Conservation (phyloP, 2,797 vertebrate species). For the Vireo griseus region DNA sequence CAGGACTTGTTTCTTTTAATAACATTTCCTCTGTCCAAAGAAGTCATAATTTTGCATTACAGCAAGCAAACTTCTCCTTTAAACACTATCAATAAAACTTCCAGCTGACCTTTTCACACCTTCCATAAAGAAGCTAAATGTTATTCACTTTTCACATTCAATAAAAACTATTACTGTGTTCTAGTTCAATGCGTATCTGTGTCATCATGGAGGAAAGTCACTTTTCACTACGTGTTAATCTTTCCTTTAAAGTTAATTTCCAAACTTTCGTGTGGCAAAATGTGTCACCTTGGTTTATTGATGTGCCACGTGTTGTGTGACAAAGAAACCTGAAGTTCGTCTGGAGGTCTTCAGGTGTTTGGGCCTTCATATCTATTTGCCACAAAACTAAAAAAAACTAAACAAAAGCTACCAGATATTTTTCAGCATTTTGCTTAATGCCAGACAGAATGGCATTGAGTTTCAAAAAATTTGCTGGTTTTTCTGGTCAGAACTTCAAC, state of each 20-base stretch:
- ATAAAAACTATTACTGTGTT: constrained; percentile 45
- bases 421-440: not conserved
- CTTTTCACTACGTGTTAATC: not conserved
- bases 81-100: constrained; percentile 1
- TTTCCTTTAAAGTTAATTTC: not conserved
- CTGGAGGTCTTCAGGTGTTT: not conserved
- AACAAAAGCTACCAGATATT: not conserved
- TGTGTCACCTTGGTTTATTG: not conserved
- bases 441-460: not conserved
- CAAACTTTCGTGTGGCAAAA: not conserved
- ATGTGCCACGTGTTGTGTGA: not conserved
- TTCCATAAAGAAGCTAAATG: constrained; percentile 22
- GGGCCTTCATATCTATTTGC: not conserved
- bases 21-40: not conserved
- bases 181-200: constrained; percentile 36
- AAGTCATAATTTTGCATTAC: not conserved
- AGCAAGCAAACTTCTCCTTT: not conserved
- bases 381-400: not conserved
- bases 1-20: not conserved
- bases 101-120: constrained; percentile 18
- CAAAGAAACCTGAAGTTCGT: not conserved
- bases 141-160: constrained; percentile 52
- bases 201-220: constrained; percentile 10
- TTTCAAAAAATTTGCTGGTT: not conserved
- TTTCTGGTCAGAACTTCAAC: not conserved